phyloP scores from a whole-genome alignment of 1,140 invertebrate species.

The Physella acuta region DNA sequence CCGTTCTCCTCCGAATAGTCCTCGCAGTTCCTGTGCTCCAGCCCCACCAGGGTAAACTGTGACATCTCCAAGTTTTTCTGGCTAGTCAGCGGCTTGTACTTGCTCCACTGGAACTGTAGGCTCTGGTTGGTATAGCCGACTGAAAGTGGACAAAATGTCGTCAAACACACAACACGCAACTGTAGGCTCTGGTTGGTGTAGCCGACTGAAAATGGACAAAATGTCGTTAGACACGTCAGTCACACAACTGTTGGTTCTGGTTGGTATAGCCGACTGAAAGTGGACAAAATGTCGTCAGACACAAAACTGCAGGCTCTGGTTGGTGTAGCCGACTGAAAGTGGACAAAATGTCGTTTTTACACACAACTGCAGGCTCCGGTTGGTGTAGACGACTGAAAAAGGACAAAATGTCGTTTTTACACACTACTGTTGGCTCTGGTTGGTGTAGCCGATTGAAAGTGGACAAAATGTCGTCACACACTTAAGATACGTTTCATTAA shows the following conservation, averaged over 20 bases:
- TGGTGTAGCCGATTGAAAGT: constrained; percentile 32
- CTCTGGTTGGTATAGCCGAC: constrained; percentile 34
- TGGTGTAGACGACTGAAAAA: constrained; percentile 32
- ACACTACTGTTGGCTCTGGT: constrained; percentile 33
- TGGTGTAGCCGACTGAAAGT: not conserved
- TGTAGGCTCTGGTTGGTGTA: not conserved
- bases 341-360: no score
- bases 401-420: not conserved
- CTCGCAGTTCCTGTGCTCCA: constrained; percentile 25
- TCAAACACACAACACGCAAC: not conserved
- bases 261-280: constrained; percentile 33
- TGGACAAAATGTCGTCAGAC: not conserved
- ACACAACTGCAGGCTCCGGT: constrained; percentile 34
- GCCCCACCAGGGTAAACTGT: constrained; percentile 27
- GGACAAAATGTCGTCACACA: not conserved
- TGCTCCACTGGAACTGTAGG: constrained; percentile 32
- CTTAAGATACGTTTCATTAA: no score
- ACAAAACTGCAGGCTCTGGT: not conserved
- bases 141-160: constrained; percentile 11
- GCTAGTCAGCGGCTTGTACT: constrained; percentile 23
- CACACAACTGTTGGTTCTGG: constrained; percentile 33
- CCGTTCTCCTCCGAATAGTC: constrained; percentile 13
- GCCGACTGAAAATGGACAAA: not conserved
- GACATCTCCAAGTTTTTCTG: constrained; percentile 28
- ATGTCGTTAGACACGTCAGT: no score